Conservation (phyloP, 2,888 invertebrate genomes). For the Nomada goodeniana region DNA sequence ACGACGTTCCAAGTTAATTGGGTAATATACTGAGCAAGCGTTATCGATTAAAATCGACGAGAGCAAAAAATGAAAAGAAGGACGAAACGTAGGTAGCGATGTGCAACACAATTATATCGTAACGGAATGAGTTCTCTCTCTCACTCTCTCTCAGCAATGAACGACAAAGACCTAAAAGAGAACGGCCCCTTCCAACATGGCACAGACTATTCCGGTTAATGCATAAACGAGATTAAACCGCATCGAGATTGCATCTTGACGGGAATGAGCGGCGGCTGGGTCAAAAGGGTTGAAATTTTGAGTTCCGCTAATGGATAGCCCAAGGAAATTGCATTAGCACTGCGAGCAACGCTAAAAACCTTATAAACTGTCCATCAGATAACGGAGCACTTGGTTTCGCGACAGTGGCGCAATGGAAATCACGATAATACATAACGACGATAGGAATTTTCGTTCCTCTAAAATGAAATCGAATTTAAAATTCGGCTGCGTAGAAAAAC, state of each 20-base stretch:
- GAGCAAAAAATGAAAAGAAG: background rate
- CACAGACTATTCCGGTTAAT: slow-evolving; percentile 43
- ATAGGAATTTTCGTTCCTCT: background rate
- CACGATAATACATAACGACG: background rate
- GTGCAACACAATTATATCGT: background rate
- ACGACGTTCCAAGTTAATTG: background rate
- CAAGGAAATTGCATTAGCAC: slow-evolving; percentile 45
- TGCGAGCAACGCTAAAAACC: slow-evolving; percentile 45
- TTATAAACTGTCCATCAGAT: slow-evolving; percentile 46
- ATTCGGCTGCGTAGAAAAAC: too few species aligned
- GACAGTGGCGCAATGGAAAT: background rate
- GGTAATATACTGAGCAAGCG: background rate
- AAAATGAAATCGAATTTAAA: too few species aligned
- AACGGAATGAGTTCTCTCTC: background rate
- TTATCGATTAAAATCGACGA: slow-evolving; percentile 1
- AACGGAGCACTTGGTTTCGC: background rate
- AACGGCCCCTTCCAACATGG: slow-evolving; percentile 21
- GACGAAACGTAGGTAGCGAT: background rate
- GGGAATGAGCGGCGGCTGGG: slow-evolving; percentile 14
- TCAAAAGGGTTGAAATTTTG: slow-evolving; percentile 52
- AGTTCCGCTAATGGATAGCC: slow-evolving; percentile 50
- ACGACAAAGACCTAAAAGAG: slow-evolving; percentile 21
- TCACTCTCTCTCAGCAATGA: background rate
- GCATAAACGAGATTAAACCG: slow-evolving; percentile 61
- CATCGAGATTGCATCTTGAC: slow-evolving; percentile 62